Evolutionary conservation across 2,113 vertebrate species (phyloP), one percentile per base, ranked within the genome.

Genomic region (Callionymus lyra): DNA sequence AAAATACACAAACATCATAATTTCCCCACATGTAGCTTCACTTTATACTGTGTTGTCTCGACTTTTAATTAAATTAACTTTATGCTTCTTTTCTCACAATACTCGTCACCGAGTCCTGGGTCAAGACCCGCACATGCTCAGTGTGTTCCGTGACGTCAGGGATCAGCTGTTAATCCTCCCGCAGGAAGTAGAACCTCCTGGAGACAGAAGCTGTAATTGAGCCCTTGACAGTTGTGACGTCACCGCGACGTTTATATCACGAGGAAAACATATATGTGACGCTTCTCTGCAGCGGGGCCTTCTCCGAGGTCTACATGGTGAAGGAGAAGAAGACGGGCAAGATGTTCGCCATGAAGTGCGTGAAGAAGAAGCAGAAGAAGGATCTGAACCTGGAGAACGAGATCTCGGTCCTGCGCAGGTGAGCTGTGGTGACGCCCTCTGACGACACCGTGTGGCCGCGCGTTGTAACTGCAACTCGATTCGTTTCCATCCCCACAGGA

Each of bases 281-380:
- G 12, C 2, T 34, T 12, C 4, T n/a, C 34, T 35, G 9, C 82
- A 99, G 95, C 39, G 95, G 95, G 1, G 95, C 95, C 1, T 99
- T 99, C 73, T 95, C 95, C 0, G 92, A 98, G 44, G 95, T 99
- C 6, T 96, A 85, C 84, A 89, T 98, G 65, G 95, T 96, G 70
- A 94, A 92, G 60, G 92, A 99, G 56, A 89, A 86, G 50, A 84
- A 87, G 68, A 93, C 93, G 0, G 90, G 90, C 1, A 89, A 94
- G 58, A 77, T 78, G 44, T 94, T 88, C 16, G 95, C 95, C 34
- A 82, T 98, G 72, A 99, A 99, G 54, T 99, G 95, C 59, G 89
- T 99, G 76, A 98, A 97, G 82, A 98, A 95, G 77, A 91, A 92
- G 9, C 89, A 76, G 58, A 89, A 85, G 40, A 67, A 74, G 17